These are phyloP conservation scores for Drosophila borealis DNA, from an alignment of 2,888 invertebrate species.

Conservation along the genomic window DNA sequence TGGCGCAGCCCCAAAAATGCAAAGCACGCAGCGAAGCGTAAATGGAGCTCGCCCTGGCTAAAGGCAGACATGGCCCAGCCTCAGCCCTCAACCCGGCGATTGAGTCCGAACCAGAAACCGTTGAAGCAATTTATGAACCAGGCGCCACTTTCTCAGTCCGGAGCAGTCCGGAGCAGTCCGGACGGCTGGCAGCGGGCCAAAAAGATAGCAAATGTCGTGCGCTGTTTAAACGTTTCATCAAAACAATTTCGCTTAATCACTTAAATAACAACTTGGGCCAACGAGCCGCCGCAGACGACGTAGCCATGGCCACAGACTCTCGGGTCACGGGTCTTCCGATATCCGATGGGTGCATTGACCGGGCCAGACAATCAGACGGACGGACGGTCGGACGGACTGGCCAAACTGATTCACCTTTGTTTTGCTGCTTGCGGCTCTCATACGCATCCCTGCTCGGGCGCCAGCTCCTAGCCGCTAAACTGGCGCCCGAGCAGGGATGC, in stretches of 20 bases:
- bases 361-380: constrained; percentile 5
- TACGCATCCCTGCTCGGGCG: constrained; percentile 35
- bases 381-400: background rate
- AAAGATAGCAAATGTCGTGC: constrained; percentile 22
- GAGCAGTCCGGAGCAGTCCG: too few relatives aligned
- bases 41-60: constrained; percentile 8
- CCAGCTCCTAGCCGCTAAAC: constrained; percentile 23
- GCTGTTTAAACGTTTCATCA: constrained; percentile 44
- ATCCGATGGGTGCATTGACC: constrained; percentile 44
- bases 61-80: background rate
- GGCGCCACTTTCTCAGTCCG: background rate
- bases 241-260: constrained; percentile 49
- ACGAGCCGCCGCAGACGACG: constrained; percentile 20
- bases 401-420: background rate
- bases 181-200: constrained; percentile 18
- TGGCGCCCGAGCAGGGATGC: constrained; percentile 7
- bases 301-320: constrained; percentile 9
- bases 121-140: constrained; percentile 18
- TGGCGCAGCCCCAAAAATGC: constrained; percentile 9
- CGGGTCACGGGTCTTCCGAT: background rate
- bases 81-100: background rate
- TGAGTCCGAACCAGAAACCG: constrained; percentile 18
- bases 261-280: constrained; percentile 44
- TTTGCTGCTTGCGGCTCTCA: constrained; percentile 29
- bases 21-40: constrained; percentile 20